A percentile compares a stretch with the other conserved stretches of the same genome.
phyloP scores from a whole-genome alignment of 2,888 invertebrate genomes.

The Microchrysa polita region DNA sequence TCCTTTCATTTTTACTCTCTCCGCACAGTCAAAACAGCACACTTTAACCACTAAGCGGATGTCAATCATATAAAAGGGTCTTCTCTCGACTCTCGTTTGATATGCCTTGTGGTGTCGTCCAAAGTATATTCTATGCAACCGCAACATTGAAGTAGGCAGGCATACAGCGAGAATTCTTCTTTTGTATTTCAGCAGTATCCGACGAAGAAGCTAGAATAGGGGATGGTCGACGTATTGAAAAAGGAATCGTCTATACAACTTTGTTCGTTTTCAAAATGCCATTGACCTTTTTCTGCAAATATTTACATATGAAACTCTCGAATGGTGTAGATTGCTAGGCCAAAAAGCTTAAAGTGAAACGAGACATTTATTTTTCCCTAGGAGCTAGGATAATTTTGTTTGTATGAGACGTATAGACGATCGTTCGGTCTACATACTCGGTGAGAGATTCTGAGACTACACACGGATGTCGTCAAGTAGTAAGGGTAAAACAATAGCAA shows the following conservation, averaged over 20 bases:
- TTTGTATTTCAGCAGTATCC: not conserved
- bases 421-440: too few species aligned
- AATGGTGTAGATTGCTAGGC: not conserved
- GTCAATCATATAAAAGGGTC: conserved; percentile 43
- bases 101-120: not conserved
- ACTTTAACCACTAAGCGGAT: conserved; percentile 44
- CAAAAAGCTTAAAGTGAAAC: not conserved
- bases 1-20: conserved; percentile 16
- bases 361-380: too few species aligned
- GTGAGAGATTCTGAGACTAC: too few species aligned
- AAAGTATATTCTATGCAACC: not conserved
- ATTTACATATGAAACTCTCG: conserved; percentile 39
- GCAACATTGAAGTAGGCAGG: not conserved
- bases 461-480: too few species aligned
- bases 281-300: conserved; percentile 50
- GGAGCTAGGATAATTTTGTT: too few species aligned
- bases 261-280: conserved; percentile 45
- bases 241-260: conserved; percentile 23
- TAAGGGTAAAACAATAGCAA: too few species aligned
- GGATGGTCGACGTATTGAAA: conserved; percentile 5
- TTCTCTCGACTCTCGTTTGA: not conserved
- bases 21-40: conserved; percentile 40
- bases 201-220: not conserved
- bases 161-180: not conserved
- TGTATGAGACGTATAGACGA: too few species aligned